A percentile compares a stretch with the other conserved stretches of the same genome.
These are phyloP conservation scores for Larimichthys polyactis DNA, from an alignment of 2,113 vertebrate genomes.

Conservation along the genomic window DNA sequence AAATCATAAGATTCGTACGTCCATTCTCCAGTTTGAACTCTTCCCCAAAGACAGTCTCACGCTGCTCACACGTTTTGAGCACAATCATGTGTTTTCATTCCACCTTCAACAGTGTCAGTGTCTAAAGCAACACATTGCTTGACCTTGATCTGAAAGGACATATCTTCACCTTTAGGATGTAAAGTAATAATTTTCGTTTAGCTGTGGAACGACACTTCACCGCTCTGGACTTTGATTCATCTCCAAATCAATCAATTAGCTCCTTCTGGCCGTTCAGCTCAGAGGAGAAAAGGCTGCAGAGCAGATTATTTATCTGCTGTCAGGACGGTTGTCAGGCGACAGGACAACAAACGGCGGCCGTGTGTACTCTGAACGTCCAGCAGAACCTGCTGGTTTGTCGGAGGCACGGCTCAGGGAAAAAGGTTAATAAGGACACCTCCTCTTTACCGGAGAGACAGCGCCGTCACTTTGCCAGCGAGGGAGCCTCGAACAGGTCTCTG, in stretches of 20 bases:
- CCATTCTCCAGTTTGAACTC: neutral
- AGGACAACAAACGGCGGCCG: conserved; percentile 28
- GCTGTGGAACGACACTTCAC: neutral
- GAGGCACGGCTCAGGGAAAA: conserved; percentile 46
- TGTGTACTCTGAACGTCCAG: conserved; percentile 29
- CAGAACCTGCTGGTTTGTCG: conserved; percentile 18
- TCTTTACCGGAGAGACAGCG: conserved; percentile 59
- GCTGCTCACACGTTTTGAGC: neutral
- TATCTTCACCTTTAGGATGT: neutral
- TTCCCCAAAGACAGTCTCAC: neutral
- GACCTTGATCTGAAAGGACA: conserved; percentile 2
- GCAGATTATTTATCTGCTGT: conserved; percentile 52
- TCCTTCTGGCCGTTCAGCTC: neutral
- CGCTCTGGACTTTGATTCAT: conserved; percentile 13
- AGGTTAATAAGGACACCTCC: conserved; percentile 81
- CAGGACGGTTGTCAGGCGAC: conserved; percentile 36
- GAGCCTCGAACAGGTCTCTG: conserved; percentile 62
- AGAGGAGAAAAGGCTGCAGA: conserved; percentile 10
- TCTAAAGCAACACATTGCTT: too few species aligned
- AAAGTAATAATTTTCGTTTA: neutral
- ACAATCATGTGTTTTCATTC: neutral
- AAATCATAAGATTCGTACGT: neutral
- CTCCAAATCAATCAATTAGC: conserved; percentile 29
- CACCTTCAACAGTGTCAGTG: neutral
- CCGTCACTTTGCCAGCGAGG: conserved; percentile 58